Evolutionary conservation across 2,888 invertebrate species (phyloP), one percentile per base, ranked within the genome.

Genomic region (Amblyteles armatorius): DNA sequence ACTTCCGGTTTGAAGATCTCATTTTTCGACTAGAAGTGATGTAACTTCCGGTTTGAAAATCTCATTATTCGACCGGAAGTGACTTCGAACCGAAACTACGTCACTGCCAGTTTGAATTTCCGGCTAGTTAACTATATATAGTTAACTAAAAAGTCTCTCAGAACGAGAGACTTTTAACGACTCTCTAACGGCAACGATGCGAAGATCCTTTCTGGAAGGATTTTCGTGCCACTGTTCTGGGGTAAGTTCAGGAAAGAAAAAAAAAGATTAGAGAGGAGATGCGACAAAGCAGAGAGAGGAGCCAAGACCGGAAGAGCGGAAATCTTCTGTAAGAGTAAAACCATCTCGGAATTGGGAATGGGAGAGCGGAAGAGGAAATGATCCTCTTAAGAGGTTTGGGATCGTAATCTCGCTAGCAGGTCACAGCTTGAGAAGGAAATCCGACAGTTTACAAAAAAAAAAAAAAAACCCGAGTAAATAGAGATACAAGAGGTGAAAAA

Each of bases 331-430:
- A 9, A 63, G 19, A 26, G 76, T 52, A 52, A 36, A 77, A 50
- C 19, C 65, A 76, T 63, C 48, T 29, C n/a, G 63, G 65, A 50
- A 13, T 63, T 50, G 76, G 40, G 36, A 67, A 65, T 9, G 57
- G 52, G 57, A 40, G 50, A 13, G 69, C 22, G 29, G 22, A 26
- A 57, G 22, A 44, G 68, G 19, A 33, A 22, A n/a, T n/a, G 65
- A 76, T 76, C 57, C 60, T 55, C 78, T 78, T 69, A 78, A 57
- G 55, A 78, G 78, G 60, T 68, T 69, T 57, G 44, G 44, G 50
- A 57, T 68, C 69, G 68, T 78, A 48, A 78, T 78, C 78, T 72
- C 69, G 55, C 44, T 40, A 13, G 57, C 36, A 50, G 40, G 19
- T 55, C 22, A 22, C 55, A 44, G 68, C 55, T 57, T 57, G 44